Base-by-base conservation (phyloP, 2,113 vertebrate genomes). In the Actenoides hombroni region DNA sequence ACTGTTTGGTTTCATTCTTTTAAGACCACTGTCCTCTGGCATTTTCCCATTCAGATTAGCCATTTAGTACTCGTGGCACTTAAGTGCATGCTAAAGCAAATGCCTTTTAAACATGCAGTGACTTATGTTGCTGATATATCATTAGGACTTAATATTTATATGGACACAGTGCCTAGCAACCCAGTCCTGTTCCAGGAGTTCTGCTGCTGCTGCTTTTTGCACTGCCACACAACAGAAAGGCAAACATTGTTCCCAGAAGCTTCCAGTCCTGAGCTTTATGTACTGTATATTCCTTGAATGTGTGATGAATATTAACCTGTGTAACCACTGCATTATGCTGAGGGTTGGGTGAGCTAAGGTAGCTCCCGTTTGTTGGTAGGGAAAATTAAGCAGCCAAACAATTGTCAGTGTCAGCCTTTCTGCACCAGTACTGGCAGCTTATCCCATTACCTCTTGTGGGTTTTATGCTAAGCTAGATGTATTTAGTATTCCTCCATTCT, bases 161-260 rank as follows among this genome's bases (percentile, higher is more conserved):
- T 57, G 69, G 83, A 82, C 56, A 81, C 39, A 81, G 40, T 83
- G 68, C 94, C 59, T 93, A 94, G 91, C 88, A 95, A 95, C 89
- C 60, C 60, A 94, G 23, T 11, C 39, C 31, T 29, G 6, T 92
- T 94, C 77, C 86, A 86, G 83, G 83, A 88, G 63, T 83, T 88
- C 64, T 89, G 60, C 46, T 86, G 59, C 77, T 46, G 46, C 49
- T 73, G n/a, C 0, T 0, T 84, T 6, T 75, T 81, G 44, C 51
- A 48, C 48, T 60, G 39, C 35, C 39, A 61, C 69, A 76, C 6
- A 95, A 53, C 33, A 89, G 31, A 86, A 88, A 75, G 51, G 37
- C 88, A 92, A 87, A 92, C 33, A 46, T 46, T 54, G 26, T 49
- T 93, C 93, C 53, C 86, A 84, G 84, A 89, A 92, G 15, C 57